phyloP scores from a whole-genome alignment of 2,797 vertebrate genomes.

The Eulemur mongoz region DNA sequence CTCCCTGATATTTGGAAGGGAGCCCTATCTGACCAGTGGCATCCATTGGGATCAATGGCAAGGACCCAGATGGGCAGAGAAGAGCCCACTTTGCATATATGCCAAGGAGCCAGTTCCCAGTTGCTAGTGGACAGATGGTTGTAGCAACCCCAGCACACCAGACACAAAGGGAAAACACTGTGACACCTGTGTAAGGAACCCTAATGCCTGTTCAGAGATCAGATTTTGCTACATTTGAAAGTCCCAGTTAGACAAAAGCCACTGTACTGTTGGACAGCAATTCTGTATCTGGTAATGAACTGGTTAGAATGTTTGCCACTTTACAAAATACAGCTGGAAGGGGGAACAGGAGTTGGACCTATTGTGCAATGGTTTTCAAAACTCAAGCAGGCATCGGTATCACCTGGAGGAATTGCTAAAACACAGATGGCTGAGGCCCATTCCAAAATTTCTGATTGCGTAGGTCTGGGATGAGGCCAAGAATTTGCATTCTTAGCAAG shows the following conservation, averaged over 20 bases:
- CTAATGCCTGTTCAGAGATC: constrained; percentile 6
- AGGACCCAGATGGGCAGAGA: background rate
- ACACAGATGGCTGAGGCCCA: background rate
- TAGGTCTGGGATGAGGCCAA: background rate
- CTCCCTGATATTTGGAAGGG: background rate
- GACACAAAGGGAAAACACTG: constrained; percentile 26
- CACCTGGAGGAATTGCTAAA: constrained; percentile 35
- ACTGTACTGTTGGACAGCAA: background rate
- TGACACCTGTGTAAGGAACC: background rate
- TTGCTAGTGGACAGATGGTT: background rate
- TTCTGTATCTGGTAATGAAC: constrained; percentile 1
- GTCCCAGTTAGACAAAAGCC: background rate
- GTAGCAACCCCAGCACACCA: background rate
- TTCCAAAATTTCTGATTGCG: constrained; percentile 47
- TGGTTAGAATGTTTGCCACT: constrained; percentile 39
- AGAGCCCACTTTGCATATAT: background rate
- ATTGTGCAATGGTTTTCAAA: constrained; percentile 41
- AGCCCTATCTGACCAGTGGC: background rate
- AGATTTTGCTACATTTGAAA: constrained; percentile 35
- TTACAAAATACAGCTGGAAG: constrained; percentile 25
- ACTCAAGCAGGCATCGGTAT: background rate
- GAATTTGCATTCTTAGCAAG: constrained; percentile 30
- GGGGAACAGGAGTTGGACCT: background rate
- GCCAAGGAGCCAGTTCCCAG: background rate
- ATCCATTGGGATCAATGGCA: constrained; percentile 5